Conservation (phyloP, 2,797 vertebrate species). For the Percopsis omiscomaycus region DNA sequence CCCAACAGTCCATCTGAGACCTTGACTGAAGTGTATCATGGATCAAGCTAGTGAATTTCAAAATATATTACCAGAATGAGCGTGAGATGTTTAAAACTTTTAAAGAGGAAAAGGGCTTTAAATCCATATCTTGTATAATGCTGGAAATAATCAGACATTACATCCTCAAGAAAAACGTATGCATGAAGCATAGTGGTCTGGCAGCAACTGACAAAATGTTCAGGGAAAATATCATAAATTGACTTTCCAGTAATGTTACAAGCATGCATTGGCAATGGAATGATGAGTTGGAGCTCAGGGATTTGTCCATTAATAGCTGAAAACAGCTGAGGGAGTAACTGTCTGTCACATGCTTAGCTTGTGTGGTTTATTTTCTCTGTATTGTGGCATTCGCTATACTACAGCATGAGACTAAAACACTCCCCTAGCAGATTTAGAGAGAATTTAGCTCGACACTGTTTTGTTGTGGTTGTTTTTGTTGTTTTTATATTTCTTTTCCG, state of each 20-base stretch:
- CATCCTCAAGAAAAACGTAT: not conserved
- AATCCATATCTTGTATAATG: not conserved
- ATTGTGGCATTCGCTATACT: not conserved
- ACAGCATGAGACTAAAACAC: not conserved
- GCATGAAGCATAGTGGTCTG: too few species aligned
- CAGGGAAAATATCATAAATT: too few species aligned
- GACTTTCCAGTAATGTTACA: too few species aligned
- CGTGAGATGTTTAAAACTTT: constrained; percentile 10
- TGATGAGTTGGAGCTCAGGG: not conserved
- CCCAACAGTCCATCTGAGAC: too few species aligned
- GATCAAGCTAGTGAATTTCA: too few species aligned
- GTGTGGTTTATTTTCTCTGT: too few species aligned
- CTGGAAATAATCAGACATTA: not conserved
- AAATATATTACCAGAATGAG: not conserved
- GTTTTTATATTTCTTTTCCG: constrained; percentile 8
- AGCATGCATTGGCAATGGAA: too few species aligned
- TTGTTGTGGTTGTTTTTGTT: constrained; percentile 9
- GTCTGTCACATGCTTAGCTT: too few species aligned
- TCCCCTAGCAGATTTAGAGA: not conserved
- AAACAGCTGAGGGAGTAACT: not conserved
- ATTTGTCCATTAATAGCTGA: constrained; percentile 4
- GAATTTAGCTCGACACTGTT: constrained; percentile 8
- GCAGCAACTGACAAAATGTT: too few species aligned
- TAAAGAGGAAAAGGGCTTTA: not conserved
- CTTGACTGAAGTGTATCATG: too few species aligned